Percentiles rank a stretch among this genome's conserved stretches.
Evolutionary conservation across 2,797 vertebrate species (phyloP).

Genomic region (Sebastes hopkinsi): DNA sequence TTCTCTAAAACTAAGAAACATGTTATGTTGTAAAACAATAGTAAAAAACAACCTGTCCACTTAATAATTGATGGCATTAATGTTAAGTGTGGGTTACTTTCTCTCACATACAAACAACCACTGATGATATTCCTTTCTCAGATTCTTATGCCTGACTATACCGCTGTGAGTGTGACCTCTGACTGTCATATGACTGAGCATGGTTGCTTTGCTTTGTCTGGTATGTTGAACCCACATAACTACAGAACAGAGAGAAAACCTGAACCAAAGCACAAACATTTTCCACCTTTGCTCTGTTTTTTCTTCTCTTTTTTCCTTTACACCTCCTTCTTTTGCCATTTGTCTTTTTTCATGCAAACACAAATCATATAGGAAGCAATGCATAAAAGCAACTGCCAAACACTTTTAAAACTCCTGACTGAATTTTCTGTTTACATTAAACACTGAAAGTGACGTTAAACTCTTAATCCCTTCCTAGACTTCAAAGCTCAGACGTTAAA

Average conservation of each 20-base stretch:
- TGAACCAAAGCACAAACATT: not conserved
- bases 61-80: not conserved
- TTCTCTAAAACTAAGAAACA: not conserved
- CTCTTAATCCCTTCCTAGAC: constrained; percentile 46
- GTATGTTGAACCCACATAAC: not conserved
- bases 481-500: constrained; percentile 43
- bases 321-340: not conserved
- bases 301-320: not conserved
- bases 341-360: not conserved
- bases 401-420: not conserved
- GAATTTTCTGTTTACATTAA: constrained; percentile 45
- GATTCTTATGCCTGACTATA: constrained; percentile 3
- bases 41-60: not conserved
- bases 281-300: not conserved
- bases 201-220: constrained; percentile 5
- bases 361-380: not conserved
- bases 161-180: constrained; percentile 43
- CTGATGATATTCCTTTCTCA: constrained; percentile 25
- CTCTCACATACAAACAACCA: not conserved
- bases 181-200: constrained; percentile 62
- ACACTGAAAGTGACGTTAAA: constrained; percentile 25
- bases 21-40: no score
- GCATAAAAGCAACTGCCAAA: not conserved
- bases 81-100: not conserved
- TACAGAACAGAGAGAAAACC: constrained; percentile 10